phyloP scores from a whole-genome alignment of 2,797 vertebrate genomes.

The Vespertilio murinus region DNA sequence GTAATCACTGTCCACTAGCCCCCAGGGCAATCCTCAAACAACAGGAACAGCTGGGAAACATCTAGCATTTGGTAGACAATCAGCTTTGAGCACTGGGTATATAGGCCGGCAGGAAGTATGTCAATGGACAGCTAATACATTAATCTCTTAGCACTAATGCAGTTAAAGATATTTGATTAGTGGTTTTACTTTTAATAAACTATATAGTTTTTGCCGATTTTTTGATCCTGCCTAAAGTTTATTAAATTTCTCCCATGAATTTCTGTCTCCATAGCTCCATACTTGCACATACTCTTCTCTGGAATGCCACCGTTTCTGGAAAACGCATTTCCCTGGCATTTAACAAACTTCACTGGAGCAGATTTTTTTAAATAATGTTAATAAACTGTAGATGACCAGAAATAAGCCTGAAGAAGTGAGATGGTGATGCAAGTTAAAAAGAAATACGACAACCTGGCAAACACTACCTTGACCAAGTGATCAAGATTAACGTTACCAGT shows the following conservation, averaged over 20 bases:
- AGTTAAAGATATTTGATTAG: background rate
- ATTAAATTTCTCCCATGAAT: background rate
- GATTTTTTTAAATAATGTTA: background rate
- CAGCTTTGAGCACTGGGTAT: background rate
- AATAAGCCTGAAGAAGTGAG: background rate
- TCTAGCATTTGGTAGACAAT: background rate
- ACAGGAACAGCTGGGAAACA: background rate
- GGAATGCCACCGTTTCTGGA: background rate
- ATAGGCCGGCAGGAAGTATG: background rate
- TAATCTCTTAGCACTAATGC: background rate
- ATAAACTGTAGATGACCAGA: background rate
- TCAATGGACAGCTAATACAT: background rate
- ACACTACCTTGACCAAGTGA: background rate
- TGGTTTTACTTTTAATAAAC: background rate
- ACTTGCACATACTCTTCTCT: background rate
- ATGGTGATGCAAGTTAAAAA: background rate
- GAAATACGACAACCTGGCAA: background rate
- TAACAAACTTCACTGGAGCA: background rate
- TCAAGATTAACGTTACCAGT: background rate
- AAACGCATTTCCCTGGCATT: background rate
- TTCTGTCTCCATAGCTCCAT: background rate
- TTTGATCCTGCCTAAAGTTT: background rate
- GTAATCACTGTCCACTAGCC: background rate
- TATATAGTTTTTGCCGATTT: background rate
- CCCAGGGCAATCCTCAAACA: background rate